Evolutionary conservation across 2,888 invertebrate species (phyloP).

Genomic region (Lasioglossum pauxillum): DNA sequence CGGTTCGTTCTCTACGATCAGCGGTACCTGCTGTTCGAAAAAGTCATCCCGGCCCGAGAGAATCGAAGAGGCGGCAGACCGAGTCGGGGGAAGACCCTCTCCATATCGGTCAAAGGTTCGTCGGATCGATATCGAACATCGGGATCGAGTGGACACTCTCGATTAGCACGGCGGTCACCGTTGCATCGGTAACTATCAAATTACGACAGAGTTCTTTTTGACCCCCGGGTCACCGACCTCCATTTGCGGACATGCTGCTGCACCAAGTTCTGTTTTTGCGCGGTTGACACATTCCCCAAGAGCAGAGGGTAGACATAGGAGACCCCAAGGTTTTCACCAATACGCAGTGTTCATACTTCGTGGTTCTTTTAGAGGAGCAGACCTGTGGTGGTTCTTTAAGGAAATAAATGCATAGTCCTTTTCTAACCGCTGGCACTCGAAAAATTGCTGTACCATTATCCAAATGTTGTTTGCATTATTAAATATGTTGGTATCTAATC

Average conservation of each 20-base stretch:
- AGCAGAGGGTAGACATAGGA: neutral
- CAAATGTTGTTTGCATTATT: too few relatives aligned
- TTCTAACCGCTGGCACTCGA: neutral
- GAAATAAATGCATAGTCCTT: neutral
- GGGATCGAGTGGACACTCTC: slow-evolving; percentile 4
- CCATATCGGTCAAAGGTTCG: slow-evolving; percentile 50
- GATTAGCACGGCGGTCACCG: neutral
- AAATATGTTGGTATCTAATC: too few relatives aligned
- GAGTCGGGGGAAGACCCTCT: slow-evolving; percentile 27
- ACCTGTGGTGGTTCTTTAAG: neutral
- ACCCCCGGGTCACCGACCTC: neutral
- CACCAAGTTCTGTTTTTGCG: neutral
- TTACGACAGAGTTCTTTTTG: neutral
- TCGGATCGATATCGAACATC: slow-evolving; percentile 48
- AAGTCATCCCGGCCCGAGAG: slow-evolving; percentile 61
- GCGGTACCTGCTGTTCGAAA: slow-evolving; percentile 76
- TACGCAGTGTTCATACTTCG: neutral
- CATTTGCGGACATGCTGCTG: neutral
- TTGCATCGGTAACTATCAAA: slow-evolving; percentile 13
- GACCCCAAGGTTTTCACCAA: neutral
- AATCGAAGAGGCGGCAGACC: slow-evolving; percentile 15
- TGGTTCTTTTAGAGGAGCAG: neutral
- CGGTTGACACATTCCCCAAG: neutral
- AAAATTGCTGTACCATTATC: too few relatives aligned
- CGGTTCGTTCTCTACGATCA: slow-evolving; percentile 74